Evolutionary conservation across 2,888 invertebrate genomes (phyloP).

Genomic region (Erebia ligea): DNA sequence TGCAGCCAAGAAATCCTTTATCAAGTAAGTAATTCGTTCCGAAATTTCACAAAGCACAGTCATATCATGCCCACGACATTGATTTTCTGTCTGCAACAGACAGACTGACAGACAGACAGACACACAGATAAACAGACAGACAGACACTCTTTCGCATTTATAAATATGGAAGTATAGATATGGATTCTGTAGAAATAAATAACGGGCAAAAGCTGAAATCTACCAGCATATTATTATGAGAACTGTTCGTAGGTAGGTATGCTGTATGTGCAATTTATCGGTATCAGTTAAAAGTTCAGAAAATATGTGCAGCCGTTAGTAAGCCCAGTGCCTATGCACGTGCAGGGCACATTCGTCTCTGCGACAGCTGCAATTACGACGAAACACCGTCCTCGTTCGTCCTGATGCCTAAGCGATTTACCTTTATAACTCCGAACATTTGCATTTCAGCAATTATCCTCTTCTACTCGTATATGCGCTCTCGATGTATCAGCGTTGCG

Average conservation of each 20-base stretch:
- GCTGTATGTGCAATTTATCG: neutral
- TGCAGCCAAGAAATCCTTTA: slow-evolving; percentile 7
- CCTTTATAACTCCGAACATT: slow-evolving; percentile 34
- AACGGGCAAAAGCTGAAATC: too few relatives aligned
- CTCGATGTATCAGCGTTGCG: slow-evolving; percentile 17
- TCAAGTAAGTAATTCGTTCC: neutral
- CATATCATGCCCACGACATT: too few relatives aligned
- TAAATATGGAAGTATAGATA: too few relatives aligned
- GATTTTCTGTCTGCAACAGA: too few relatives aligned
- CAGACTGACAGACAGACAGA: too few relatives aligned
- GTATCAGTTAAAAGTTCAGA: slow-evolving; percentile 8
- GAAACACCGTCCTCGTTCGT: slow-evolving; percentile 60
- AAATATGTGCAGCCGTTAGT: slow-evolving; percentile 22
- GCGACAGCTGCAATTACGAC: slow-evolving; percentile 77
- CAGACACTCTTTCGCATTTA: too few relatives aligned
- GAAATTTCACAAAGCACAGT: neutral
- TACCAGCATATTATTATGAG: too few relatives aligned
- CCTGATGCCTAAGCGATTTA: slow-evolving; percentile 48
- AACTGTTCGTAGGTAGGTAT: neutral
- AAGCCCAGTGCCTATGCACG: slow-evolving; percentile 13
- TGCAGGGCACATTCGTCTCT: slow-evolving; percentile 64
- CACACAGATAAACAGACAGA: too few relatives aligned
- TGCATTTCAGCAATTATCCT: slow-evolving; percentile 23
- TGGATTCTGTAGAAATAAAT: too few relatives aligned
- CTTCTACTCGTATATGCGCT: slow-evolving; percentile 10